phyloP scores from a whole-genome alignment of 2,797 vertebrate genomes.

The Tapirus indicus region DNA sequence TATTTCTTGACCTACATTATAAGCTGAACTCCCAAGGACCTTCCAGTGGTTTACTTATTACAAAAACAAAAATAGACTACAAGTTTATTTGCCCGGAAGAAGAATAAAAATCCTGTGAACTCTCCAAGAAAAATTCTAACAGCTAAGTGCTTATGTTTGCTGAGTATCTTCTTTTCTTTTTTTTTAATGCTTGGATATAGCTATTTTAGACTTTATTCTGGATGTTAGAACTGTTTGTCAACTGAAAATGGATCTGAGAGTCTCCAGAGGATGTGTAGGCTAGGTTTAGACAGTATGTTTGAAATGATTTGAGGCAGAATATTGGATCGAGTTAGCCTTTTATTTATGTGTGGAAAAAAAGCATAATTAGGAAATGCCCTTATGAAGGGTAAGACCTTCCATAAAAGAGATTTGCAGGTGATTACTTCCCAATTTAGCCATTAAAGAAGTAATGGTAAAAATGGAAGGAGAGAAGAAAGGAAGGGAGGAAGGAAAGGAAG shows the following conservation, averaged over 20 bases:
- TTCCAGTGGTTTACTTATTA: not conserved
- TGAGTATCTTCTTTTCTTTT: not conserved
- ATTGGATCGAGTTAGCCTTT: not conserved
- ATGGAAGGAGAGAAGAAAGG: not conserved
- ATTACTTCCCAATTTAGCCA: not conserved
- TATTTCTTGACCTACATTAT: not conserved
- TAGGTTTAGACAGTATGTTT: not conserved
- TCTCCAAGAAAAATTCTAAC: not conserved
- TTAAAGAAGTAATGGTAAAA: constrained; percentile 1
- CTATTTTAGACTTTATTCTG: not conserved
- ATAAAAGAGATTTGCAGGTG: not conserved
- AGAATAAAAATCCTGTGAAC: not conserved
- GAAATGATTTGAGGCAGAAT: not conserved
- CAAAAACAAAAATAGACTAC: not conserved
- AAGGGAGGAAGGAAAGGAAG: not conserved
- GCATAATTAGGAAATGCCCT: not conserved
- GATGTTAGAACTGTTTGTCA: not conserved
- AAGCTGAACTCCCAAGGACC: not conserved
- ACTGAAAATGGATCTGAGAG: not conserved
- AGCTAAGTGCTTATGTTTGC: not conserved
- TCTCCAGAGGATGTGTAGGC: not conserved
- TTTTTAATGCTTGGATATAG: not conserved
- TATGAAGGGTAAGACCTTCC: not conserved
- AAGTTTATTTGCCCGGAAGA: not conserved
- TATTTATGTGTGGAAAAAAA: not conserved